A percentile compares a stretch with the other conserved stretches of the same genome.
Conservation (phyloP, 2,888 invertebrate genomes). For the Noctua janthina region DNA sequence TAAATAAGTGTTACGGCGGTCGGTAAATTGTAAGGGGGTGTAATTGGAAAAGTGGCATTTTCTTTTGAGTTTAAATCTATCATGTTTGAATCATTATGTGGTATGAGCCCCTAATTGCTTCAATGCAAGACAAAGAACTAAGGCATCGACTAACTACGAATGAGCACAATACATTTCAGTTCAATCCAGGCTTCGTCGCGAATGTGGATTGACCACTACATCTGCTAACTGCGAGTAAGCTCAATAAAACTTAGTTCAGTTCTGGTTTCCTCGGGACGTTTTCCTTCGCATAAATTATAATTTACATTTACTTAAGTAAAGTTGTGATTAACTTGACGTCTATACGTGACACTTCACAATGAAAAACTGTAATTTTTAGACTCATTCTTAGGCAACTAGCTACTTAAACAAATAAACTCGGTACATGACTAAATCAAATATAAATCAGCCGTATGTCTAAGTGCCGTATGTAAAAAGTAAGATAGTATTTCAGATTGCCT, state of each 20-base stretch:
- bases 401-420: neutral
- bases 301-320: neutral
- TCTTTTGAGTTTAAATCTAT: conserved; percentile 6
- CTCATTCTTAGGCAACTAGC: no score
- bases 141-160: neutral
- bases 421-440: neutral
- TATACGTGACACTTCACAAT: neutral
- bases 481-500: no score
- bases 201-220: no score
- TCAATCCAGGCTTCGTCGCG: neutral
- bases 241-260: neutral
- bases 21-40: conserved; percentile 21
- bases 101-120: neutral
- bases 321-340: neutral
- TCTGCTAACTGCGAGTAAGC: neutral
- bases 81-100: neutral
- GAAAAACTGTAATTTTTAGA: neutral
- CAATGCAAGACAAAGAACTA: neutral
- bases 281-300: neutral
- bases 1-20: conserved; percentile 64
- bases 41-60: conserved; percentile 33
- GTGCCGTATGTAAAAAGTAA: no score
- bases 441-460: neutral
- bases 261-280: neutral
- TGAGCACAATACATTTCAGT: neutral